Evolutionary conservation across 2,113 vertebrate species (phyloP).

Genomic region (Dipodomys stephensi): DNA sequence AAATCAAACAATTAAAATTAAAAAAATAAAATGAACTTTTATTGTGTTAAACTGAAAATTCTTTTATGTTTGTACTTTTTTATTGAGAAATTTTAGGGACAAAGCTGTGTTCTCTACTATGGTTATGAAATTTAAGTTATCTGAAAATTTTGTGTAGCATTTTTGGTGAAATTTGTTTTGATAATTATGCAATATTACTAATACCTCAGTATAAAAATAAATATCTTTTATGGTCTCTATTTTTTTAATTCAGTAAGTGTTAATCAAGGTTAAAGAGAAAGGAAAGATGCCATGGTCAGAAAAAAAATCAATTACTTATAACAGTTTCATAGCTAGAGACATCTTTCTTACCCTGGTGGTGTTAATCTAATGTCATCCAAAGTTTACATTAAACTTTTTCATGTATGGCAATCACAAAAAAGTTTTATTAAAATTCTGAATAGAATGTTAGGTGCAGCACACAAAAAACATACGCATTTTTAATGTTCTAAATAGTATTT

Average conservation of each 20-base stretch:
- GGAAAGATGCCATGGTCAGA: not conserved
- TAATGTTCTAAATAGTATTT: not conserved
- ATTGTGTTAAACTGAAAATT: not conserved
- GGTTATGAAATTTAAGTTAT: not conserved
- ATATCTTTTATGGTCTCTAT: not conserved
- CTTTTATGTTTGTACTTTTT: not conserved
- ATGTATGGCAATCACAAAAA: not conserved
- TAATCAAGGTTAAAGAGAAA: not conserved
- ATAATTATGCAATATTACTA: conserved; percentile 30
- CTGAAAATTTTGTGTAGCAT: not conserved
- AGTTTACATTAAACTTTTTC: not conserved
- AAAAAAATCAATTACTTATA: not conserved
- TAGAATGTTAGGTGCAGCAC: no score
- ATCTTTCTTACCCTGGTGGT: not conserved
- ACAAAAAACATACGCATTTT: no score
- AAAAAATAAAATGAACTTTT: not conserved
- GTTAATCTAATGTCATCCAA: not conserved
- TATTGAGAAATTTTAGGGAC: not conserved
- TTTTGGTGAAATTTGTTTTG: not conserved
- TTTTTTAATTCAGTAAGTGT: not conserved
- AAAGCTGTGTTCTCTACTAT: not conserved
- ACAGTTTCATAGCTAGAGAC: not conserved
- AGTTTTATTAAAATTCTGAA: no score
- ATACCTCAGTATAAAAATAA: not conserved
- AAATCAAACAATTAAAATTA: no score